These are phyloP conservation scores for Drosophila greeni DNA, from an alignment of 2,888 invertebrate genomes.

Conservation along the genomic window DNA sequence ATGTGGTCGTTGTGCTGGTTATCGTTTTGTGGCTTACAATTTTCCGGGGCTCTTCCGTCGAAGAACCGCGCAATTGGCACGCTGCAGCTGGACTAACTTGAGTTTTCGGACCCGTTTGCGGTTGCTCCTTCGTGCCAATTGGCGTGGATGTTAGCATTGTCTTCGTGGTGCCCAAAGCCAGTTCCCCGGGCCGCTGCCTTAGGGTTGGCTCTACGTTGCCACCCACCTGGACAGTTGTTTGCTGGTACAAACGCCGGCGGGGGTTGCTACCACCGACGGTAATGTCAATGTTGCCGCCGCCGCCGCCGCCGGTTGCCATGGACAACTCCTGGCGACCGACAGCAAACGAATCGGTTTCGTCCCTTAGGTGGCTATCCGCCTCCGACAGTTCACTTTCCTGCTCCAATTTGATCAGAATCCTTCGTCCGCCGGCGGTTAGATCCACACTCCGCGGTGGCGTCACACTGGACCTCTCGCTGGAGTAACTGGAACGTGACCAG, in stretches of 20 bases:
- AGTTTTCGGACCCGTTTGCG: slow-evolving; percentile 54
- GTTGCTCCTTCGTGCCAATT: slow-evolving; percentile 74
- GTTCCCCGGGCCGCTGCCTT: slow-evolving; percentile 54
- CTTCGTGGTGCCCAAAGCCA: slow-evolving; percentile 70
- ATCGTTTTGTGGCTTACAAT: slow-evolving; percentile 72
- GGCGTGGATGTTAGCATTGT: slow-evolving; percentile 68
- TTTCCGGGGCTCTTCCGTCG: slow-evolving; percentile 72
- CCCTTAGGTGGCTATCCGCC: slow-evolving; percentile 45
- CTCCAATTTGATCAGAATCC: slow-evolving; percentile 75
- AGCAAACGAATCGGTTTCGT: slow-evolving; percentile 70
- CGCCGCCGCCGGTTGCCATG: slow-evolving; percentile 72
- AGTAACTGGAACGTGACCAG: slow-evolving; percentile 64
- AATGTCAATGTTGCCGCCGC: slow-evolving; percentile 76
- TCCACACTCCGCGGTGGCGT: slow-evolving; percentile 75
- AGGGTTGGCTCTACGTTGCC: slow-evolving; percentile 61
- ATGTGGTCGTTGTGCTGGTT: slow-evolving; percentile 47
- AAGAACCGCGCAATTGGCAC: slow-evolving; percentile 77
- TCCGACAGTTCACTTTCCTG: slow-evolving; percentile 55
- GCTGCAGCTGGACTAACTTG: slow-evolving; percentile 71
- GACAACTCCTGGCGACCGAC: slow-evolving; percentile 60
- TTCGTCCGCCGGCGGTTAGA: slow-evolving; percentile 74
- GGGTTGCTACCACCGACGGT: slow-evolving; percentile 75
- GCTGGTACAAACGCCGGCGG: slow-evolving; percentile 66
- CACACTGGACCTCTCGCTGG: slow-evolving; percentile 68
- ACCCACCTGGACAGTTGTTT: slow-evolving; percentile 67